phyloP scores from a whole-genome alignment of 2,888 invertebrate genomes.

The Cataglyphis livida region DNA sequence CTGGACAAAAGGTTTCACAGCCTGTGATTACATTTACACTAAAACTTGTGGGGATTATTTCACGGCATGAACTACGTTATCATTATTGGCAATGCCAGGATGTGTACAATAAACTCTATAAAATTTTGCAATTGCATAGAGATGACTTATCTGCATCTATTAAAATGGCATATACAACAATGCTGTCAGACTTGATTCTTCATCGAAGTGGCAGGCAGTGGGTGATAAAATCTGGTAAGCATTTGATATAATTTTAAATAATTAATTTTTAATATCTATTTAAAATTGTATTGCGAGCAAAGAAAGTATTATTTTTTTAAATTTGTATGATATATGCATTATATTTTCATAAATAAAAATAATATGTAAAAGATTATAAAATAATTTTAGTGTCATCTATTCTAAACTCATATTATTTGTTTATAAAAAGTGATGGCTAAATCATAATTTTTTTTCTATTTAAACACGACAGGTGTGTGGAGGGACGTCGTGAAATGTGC shows the following conservation, averaged over 20 bases:
- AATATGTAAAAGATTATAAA: not conserved
- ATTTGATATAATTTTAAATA: constrained; percentile 1
- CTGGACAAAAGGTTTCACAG: constrained; percentile 82
- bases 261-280: not conserved
- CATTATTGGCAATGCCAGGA: constrained; percentile 87
- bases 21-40: constrained; percentile 88
- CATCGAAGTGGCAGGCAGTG: constrained; percentile 90
- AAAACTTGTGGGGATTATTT: constrained; percentile 88
- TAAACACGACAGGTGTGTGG: constrained; percentile 88
- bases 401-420: not conserved
- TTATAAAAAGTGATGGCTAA: not conserved
- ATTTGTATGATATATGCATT: not conserved
- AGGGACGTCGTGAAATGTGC: constrained; percentile 88
- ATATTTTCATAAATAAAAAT: not conserved
- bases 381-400: not conserved
- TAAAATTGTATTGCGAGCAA: not conserved
- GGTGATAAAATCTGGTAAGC: constrained; percentile 85
- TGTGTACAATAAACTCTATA: constrained; percentile 83
- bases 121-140: constrained; percentile 79
- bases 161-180: constrained; percentile 89
- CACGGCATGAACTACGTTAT: constrained; percentile 88
- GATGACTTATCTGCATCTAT: constrained; percentile 87
- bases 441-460: constrained; percentile 71
- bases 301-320: not conserved
- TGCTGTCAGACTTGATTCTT: constrained; percentile 88